phyloP scores from a whole-genome alignment of 2,888 invertebrate species.

The Panorpa germanica region DNA sequence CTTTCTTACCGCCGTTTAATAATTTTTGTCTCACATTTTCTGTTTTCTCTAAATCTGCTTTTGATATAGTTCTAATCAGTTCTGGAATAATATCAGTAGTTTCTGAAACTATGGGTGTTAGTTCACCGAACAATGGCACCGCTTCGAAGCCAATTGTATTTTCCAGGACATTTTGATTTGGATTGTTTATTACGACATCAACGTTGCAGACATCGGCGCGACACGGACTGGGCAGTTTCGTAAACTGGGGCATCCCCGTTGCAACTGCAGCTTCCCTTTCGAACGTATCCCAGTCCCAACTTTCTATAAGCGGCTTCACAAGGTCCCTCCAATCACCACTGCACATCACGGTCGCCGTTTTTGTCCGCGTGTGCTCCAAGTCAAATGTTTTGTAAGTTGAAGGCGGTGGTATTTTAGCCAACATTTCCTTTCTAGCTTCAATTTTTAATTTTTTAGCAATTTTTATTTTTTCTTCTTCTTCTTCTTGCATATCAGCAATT shows the following conservation, averaged over 20 bases:
- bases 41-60: slow-evolving; percentile 19
- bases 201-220: slow-evolving; percentile 29
- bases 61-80: background rate
- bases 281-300: slow-evolving; percentile 43
- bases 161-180: slow-evolving; percentile 30
- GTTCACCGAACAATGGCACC: slow-evolving; percentile 39
- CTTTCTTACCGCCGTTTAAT: slow-evolving; percentile 25
- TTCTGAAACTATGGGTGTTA: slow-evolving; percentile 32
- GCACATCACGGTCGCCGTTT: slow-evolving; percentile 29
- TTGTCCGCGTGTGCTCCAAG: slow-evolving; percentile 29
- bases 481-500: slow-evolving; percentile 41
- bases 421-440: slow-evolving; percentile 19
- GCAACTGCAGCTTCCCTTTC: slow-evolving; percentile 35
- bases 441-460: slow-evolving; percentile 20
- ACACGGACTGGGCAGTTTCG: slow-evolving; percentile 28
- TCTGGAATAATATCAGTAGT: slow-evolving; percentile 22
- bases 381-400: slow-evolving; percentile 23
- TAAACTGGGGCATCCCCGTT: slow-evolving; percentile 27
- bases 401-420: slow-evolving; percentile 4
- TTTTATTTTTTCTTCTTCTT: slow-evolving; percentile 28
- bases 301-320: slow-evolving; percentile 39
- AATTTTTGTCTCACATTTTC: slow-evolving; percentile 39
- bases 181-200: slow-evolving; percentile 29
- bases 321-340: slow-evolving; percentile 39
- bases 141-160: slow-evolving; percentile 34